These are phyloP conservation scores for Plecturocebus donacophilus DNA, from an alignment of 2,113 vertebrate genomes.

Conservation along the genomic window DNA sequence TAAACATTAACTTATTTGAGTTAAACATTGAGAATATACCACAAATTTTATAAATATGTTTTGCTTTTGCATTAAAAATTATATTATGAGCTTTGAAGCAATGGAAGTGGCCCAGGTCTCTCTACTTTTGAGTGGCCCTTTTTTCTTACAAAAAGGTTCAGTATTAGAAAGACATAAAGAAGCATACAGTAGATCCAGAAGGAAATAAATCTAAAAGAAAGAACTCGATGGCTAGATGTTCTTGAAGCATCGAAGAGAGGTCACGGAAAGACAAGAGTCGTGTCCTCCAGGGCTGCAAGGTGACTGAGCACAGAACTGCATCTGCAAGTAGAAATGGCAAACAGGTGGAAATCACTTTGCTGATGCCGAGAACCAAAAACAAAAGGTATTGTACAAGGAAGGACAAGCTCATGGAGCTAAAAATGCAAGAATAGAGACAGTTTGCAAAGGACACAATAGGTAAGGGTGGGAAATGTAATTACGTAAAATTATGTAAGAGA, in stretches of 20 bases:
- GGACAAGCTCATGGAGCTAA: background rate
- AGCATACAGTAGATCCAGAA: background rate
- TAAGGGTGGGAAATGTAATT: fast-evolving
- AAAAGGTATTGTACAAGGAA: background rate
- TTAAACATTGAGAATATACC: background rate
- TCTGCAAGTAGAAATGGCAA: fast-evolving
- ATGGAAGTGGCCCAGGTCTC: background rate
- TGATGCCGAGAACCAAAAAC: background rate
- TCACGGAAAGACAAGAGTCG: fast-evolving
- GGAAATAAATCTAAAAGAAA: background rate
- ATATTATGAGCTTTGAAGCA: background rate
- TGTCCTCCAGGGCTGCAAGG: background rate
- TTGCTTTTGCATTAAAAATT: background rate
- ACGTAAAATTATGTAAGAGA: background rate
- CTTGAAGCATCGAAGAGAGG: background rate
- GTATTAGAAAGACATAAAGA: background rate
- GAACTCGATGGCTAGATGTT: background rate
- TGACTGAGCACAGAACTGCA: background rate
- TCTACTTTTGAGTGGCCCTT: background rate
- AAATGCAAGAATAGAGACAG: background rate
- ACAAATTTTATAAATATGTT: background rate
- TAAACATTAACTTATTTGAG: background rate
- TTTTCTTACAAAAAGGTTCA: background rate
- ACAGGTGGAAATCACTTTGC: background rate
- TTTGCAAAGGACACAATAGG: background rate